A percentile compares a stretch with the other conserved stretches of the same genome.
Conservation (phyloP, 2,888 invertebrate genomes). For the Dolomedes plantarius region DNA sequence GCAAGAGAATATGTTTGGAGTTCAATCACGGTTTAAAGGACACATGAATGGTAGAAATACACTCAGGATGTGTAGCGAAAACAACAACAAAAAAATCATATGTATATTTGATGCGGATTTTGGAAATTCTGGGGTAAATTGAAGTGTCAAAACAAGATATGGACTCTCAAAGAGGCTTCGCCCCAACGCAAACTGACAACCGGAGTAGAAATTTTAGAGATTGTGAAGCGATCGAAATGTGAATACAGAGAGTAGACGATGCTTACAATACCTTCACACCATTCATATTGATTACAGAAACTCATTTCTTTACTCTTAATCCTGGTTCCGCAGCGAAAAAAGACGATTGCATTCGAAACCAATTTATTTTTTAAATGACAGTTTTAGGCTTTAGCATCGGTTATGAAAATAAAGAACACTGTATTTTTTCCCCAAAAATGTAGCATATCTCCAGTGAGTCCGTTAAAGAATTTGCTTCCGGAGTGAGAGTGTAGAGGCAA, state of each 20-base stretch:
- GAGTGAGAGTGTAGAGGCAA: too few relatives aligned
- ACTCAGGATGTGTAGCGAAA: background rate
- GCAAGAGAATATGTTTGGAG: slow-evolving; percentile 21
- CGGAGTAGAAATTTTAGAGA: background rate
- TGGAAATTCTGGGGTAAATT: slow-evolving; percentile 58
- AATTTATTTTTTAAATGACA: background rate
- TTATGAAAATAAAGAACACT: too few relatives aligned
- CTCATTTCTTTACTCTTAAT: background rate
- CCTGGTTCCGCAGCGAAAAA: background rate
- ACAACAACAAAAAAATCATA: slow-evolving; percentile 23
- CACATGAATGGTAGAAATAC: slow-evolving; percentile 2
- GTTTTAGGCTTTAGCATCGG: too few relatives aligned
- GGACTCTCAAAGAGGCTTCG: slow-evolving; percentile 44
- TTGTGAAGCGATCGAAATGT: background rate
- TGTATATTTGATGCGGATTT: slow-evolving; percentile 63
- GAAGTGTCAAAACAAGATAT: slow-evolving; percentile 71
- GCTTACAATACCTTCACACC: background rate
- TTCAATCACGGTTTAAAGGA: slow-evolving; percentile 48
- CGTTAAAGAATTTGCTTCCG: too few relatives aligned
- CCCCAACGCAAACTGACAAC: slow-evolving; percentile 58
- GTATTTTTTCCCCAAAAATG: too few relatives aligned
- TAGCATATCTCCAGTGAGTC: too few relatives aligned
- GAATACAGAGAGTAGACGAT: background rate
- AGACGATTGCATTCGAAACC: background rate
- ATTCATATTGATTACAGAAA: background rate